Evolutionary conservation across 2,797 vertebrate genomes (phyloP).

Genomic region (Hydrocynus forskahlii): DNA sequence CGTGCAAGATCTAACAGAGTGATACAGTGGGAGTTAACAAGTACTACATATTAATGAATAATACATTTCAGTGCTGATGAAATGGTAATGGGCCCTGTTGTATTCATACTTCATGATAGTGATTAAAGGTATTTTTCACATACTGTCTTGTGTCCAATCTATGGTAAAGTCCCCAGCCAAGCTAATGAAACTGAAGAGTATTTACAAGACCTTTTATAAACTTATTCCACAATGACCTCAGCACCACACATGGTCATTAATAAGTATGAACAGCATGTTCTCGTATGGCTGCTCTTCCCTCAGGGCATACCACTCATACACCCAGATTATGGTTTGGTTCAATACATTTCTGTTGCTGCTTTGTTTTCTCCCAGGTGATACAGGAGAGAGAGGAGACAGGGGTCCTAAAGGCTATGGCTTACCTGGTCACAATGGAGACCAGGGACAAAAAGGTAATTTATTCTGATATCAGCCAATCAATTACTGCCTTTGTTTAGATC

Average conservation of each 20-base stretch:
- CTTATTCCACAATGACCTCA: slow-evolving; percentile 63
- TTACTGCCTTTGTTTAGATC: not conserved
- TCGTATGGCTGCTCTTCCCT: slow-evolving; percentile 23
- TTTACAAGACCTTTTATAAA: slow-evolving; percentile 65
- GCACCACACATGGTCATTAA: slow-evolving; percentile 60
- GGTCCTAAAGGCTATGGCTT: slow-evolving; percentile 71
- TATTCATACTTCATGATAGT: not conserved
- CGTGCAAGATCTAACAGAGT: not conserved
- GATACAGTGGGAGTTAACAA: not conserved
- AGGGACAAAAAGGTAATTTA: slow-evolving; percentile 71
- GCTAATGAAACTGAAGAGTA: slow-evolving; percentile 59
- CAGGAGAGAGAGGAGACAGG: slow-evolving; percentile 74
- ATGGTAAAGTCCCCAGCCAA: slow-evolving; percentile 44
- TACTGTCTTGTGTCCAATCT: slow-evolving; percentile 45
- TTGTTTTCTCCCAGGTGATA: slow-evolving; percentile 70
- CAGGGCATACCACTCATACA: slow-evolving; percentile 1
- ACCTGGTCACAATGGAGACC: slow-evolving; percentile 71
- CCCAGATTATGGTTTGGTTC: not conserved
- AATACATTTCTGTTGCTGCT: slow-evolving; percentile 7
- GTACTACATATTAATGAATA: not conserved
- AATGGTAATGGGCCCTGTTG: not conserved
- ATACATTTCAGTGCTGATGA: not conserved
- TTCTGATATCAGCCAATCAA: not conserved
- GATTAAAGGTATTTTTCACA: slow-evolving; percentile 27
- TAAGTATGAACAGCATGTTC: slow-evolving; percentile 47